Conservation (phyloP, 2,888 invertebrate genomes). For the Volucella inflata region DNA sequence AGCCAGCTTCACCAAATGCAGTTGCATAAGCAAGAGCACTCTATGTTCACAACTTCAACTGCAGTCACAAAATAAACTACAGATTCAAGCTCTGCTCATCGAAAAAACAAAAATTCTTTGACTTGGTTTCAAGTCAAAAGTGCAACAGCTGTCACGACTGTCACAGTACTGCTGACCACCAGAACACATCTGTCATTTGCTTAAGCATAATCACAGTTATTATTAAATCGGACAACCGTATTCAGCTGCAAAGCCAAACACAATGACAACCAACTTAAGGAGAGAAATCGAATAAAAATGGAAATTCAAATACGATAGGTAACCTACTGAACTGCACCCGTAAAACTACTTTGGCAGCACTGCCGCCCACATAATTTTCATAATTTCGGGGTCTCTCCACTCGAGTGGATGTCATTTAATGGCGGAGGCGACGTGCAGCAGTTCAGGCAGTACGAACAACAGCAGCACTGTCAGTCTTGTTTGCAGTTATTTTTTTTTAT, state of each 20-base stretch:
- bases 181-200: slow-evolving; percentile 65
- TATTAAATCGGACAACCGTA: slow-evolving; percentile 56
- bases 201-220: slow-evolving; percentile 61
- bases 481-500: slow-evolving; percentile 52
- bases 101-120: slow-evolving; percentile 36
- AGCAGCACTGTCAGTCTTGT: slow-evolving; percentile 44
- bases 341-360: slow-evolving; percentile 39
- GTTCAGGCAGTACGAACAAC: background rate
- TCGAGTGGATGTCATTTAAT: slow-evolving; percentile 51
- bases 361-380: slow-evolving; percentile 73
- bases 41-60: background rate
- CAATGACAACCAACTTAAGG: slow-evolving; percentile 7
- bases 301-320: slow-evolving; percentile 52
- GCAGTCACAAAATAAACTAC: slow-evolving; percentile 11
- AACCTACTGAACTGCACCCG: slow-evolving; percentile 66
- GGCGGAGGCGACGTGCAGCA: slow-evolving; percentile 16
- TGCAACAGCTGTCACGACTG: slow-evolving; percentile 2
- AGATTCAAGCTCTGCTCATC: slow-evolving; percentile 5
- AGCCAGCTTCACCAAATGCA: slow-evolving; percentile 42
- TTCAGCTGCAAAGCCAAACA: slow-evolving; percentile 42
- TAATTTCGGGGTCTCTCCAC: slow-evolving; percentile 53
- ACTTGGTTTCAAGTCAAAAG: slow-evolving; percentile 18
- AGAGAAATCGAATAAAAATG: slow-evolving; percentile 18
- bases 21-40: slow-evolving; percentile 14
- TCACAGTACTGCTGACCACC: slow-evolving; percentile 15